Base-by-base conservation (phyloP, 2,888 invertebrate genomes). In the Ormia ochracea region DNA sequence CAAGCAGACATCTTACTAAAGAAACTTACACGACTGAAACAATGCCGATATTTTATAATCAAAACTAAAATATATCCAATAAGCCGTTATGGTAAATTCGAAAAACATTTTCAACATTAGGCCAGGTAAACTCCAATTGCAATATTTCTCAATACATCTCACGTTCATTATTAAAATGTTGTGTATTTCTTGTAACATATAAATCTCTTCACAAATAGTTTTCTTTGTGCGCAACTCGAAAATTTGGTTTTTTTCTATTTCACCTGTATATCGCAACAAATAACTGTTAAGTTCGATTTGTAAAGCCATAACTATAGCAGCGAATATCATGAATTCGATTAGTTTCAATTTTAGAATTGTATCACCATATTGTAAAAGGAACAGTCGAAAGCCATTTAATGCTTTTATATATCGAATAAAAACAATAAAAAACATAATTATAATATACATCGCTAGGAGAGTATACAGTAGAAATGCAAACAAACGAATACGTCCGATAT, bases 41-140 rank as follows among this genome's bases (percentile, higher is more conserved):
- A 52, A 6, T 12, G 21, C 5, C 4, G 78, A 54, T 9, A 74
- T 77, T 36, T 74, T 63, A 19, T 36, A 70, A 63, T 81, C 74
- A 45, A 63, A 38, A 72, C 69, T 81, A 36, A 82, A 78, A 45
- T 83, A 84, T 0, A 84, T 61, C 87, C 87, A 87, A 58, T 87
- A 87, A 7, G 86, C 84, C 52, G 84, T 7, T 0, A 83, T 59
- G 0, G 84, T 83, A 0, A 83, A 82, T 41, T 88, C 86, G 31
- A 84, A 69, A 52, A 85, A 84, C 48, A 75, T 82, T 61, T 87
- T 86, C 6, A 86, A 45, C 33, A 85, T 52, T 4, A 84, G 23
- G 0, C 72, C 59, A 1, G 84, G 81, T 36, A 87, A 56, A 63
- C 86, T 85, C 43, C 84, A 75, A 3, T 73, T 61, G 14, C 84